These are phyloP conservation scores for Trichomycterus rosablanca DNA, from an alignment of 2,113 vertebrate genomes.

Conservation along the genomic window DNA sequence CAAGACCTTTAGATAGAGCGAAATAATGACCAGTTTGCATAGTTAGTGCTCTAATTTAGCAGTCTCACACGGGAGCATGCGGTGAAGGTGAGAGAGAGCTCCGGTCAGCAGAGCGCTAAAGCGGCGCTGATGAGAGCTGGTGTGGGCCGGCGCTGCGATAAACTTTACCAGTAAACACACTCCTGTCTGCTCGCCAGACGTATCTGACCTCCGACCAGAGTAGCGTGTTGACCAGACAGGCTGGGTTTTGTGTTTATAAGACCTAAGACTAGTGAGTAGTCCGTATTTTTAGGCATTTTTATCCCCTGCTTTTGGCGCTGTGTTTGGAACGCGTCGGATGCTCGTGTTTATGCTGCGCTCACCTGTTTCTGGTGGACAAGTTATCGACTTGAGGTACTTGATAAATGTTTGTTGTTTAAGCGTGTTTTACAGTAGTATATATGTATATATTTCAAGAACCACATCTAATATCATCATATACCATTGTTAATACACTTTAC, in stretches of 20 bases:
- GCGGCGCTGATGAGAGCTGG: neutral
- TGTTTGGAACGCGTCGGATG: too few species aligned
- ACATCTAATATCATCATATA: too few species aligned
- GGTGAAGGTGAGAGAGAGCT: neutral
- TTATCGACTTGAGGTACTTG: neutral
- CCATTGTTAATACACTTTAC: too few species aligned
- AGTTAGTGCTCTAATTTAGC: neutral
- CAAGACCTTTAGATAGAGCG: neutral
- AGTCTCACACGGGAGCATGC: neutral
- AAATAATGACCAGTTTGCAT: neutral
- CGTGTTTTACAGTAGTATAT: neutral
- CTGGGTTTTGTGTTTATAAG: too few species aligned
- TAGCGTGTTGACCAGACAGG: neutral
- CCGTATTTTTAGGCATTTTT: neutral
- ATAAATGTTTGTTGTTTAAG: neutral
- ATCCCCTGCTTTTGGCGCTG: too few species aligned
- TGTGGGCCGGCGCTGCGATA: neutral
- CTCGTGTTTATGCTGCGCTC: neutral
- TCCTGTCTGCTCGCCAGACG: neutral
- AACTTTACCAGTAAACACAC: slow-evolving; percentile 13
- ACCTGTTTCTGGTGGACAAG: neutral
- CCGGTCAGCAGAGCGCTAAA: slow-evolving; percentile 1
- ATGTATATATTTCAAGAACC: too few species aligned
- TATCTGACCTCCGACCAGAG: neutral
- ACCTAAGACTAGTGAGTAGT: neutral